Evolutionary conservation across 2,797 vertebrate genomes (phyloP), one percentile per base, ranked within the genome.

Genomic region (Aratinga solstitialis): DNA sequence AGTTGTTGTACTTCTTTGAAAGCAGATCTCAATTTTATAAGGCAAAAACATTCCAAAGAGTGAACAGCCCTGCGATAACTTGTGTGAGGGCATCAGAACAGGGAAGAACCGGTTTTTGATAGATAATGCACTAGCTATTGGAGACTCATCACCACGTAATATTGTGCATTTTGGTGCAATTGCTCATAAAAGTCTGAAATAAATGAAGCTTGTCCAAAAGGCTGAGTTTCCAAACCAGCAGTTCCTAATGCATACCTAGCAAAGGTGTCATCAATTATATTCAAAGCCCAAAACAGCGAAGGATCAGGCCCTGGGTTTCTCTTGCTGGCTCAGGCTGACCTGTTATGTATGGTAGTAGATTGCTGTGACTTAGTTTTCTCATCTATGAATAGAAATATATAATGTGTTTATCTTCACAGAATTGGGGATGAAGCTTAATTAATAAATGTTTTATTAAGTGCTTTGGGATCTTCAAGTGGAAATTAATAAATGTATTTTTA

Each of bases 381-480:
- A 32, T 56, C 63, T 93, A 82, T 56, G 73, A 85, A 74, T 36
- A 87, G 23, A 51, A 90, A 56, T 27, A 51, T 45, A 38, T 30
- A 74, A 53, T 16, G 8, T 68, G 29, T 30, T 95, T 89, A 42
- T 81, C 50, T 76, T 67, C 69, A 66, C 21, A 61, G 27, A 40
- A 26, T 5, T 86, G 53, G 10, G 17, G 56, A 74, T 77, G 32
- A 90, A 71, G 23, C 14, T 78, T 73, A 81, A 81, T 81, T 94
- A 90, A 71, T 90, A 91, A 82, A 80, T 42, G 32, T 82, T 82
- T 82, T 88, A 67, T 86, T 81, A 83, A 81, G 24, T 84, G 36
- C 18, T 94, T 72, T 87, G n/a, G 34, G 29, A 88, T 79, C 65
- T 81, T 85, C 73, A 51, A 94, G 12, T 89, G 36, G 73, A 83